These are phyloP conservation scores for Lepilemur ruficaudatus DNA, from an alignment of 2,797 vertebrate species.

Conservation along the genomic window DNA sequence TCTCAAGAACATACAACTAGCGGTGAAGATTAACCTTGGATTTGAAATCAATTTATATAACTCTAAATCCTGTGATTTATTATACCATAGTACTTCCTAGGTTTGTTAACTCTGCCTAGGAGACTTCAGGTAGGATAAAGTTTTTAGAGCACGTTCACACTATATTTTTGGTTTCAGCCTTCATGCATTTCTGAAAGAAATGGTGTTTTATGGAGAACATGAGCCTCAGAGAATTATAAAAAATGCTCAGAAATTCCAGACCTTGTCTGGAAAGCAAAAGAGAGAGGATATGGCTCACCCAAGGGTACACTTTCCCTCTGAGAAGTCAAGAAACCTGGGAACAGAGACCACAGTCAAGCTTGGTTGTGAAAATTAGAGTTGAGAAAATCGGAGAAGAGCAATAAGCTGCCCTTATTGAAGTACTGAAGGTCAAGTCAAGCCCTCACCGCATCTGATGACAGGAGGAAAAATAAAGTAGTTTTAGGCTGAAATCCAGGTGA, in stretches of 20 bases:
- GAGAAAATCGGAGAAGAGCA: background rate
- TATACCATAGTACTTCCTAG: background rate
- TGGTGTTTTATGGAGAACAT: background rate
- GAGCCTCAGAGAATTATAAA: background rate
- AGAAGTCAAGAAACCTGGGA: background rate
- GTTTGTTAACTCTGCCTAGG: background rate
- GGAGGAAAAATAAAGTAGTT: background rate
- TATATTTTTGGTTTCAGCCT: background rate
- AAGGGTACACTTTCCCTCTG: background rate
- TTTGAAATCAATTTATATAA: background rate
- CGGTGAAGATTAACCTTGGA: background rate
- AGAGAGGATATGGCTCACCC: background rate
- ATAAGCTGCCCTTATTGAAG: background rate
- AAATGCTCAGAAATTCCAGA: background rate
- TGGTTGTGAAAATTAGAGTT: background rate
- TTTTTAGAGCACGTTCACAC: background rate
- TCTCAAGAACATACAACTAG: background rate
- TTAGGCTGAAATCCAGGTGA: constrained; percentile 5
- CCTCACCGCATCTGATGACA: background rate
- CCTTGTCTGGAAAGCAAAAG: background rate
- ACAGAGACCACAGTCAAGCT: background rate
- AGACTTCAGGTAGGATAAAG: background rate
- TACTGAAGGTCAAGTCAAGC: background rate
- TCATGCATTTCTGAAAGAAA: background rate
- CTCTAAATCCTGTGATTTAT: background rate